Conservation (phyloP, 2,888 invertebrate genomes). For the Rotaria sp. region DNA sequence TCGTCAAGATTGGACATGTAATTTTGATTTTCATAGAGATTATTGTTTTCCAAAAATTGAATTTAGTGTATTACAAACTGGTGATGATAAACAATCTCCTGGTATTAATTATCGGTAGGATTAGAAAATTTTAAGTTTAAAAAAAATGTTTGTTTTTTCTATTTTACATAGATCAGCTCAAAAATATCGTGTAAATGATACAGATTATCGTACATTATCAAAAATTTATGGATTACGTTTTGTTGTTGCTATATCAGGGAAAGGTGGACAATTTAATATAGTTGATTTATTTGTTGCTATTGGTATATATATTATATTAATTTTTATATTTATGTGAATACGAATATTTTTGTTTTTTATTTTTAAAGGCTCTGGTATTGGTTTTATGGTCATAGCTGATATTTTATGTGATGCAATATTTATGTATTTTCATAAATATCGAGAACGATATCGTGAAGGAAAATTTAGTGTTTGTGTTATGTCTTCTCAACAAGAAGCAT, state of each 20-base stretch:
- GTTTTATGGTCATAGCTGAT: constrained; percentile 36
- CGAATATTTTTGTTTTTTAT: background rate
- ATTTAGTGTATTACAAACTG: constrained; percentile 56
- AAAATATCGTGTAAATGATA: constrained; percentile 47
- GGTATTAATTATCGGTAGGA: constrained; percentile 45
- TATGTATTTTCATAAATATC: constrained; percentile 31
- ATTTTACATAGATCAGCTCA: constrained; percentile 42
- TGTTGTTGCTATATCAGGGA: constrained; percentile 56
- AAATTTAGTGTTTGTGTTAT: background rate
- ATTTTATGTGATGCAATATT: constrained; percentile 39
- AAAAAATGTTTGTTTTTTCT: background rate
- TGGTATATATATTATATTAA: no score
- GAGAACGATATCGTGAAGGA: constrained; percentile 25
- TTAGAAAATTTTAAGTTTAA: background rate
- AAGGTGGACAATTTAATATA: constrained; percentile 57
- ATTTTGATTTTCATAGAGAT: constrained; percentile 55
- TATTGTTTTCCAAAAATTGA: constrained; percentile 56
- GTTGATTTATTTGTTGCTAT: constrained; percentile 57
- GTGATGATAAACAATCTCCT: constrained; percentile 37
- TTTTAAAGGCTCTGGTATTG: constrained; percentile 31
- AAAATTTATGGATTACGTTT: constrained; percentile 58
- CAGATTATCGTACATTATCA: constrained; percentile 51
- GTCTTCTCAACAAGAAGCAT: background rate
- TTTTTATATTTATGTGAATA: no score
- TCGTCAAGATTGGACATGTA: constrained; percentile 58